Evolutionary conservation across 2,888 invertebrate species (phyloP).

Genomic region (Drosophila colorata): DNA sequence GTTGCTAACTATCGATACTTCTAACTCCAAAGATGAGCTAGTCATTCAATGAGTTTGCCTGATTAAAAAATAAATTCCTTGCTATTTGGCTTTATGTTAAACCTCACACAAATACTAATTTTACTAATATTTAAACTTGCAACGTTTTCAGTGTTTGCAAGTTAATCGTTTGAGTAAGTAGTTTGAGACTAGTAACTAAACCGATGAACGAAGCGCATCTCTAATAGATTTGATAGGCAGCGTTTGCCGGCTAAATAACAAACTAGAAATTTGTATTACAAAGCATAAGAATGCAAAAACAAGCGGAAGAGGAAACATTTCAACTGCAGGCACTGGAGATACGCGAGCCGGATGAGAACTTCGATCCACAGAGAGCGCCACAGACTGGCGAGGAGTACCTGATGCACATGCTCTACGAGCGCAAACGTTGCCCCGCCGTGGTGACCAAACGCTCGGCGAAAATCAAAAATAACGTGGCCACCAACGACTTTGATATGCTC

Average conservation of each 20-base stretch:
- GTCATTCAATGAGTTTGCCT: background rate
- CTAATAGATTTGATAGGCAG: constrained; percentile 12
- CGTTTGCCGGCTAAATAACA: constrained; percentile 24
- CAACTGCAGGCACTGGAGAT: constrained; percentile 83
- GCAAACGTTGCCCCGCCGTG: constrained; percentile 82
- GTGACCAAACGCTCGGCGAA: constrained; percentile 72
- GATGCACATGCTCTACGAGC: constrained; percentile 83
- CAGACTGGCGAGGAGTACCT: constrained; percentile 83
- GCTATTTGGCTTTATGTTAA: background rate
- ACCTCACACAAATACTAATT: background rate
- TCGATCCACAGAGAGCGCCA: constrained; percentile 81
- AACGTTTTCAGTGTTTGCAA: background rate
- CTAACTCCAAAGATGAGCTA: background rate
- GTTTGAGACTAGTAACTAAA: background rate
- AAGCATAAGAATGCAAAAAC: constrained; percentile 25
- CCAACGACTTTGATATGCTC: constrained; percentile 20
- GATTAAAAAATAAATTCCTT: background rate
- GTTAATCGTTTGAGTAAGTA: background rate
- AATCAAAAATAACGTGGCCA: constrained; percentile 21
- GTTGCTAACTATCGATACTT: constrained; percentile 18
- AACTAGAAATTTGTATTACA: background rate
- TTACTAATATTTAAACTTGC: background rate
- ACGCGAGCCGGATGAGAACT: constrained; percentile 75
- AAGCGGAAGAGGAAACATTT: constrained; percentile 70
- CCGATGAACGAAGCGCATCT: background rate